These are phyloP conservation scores for Cydia pomonella DNA, from an alignment of 1,140 invertebrate genomes.

Conservation along the genomic window DNA sequence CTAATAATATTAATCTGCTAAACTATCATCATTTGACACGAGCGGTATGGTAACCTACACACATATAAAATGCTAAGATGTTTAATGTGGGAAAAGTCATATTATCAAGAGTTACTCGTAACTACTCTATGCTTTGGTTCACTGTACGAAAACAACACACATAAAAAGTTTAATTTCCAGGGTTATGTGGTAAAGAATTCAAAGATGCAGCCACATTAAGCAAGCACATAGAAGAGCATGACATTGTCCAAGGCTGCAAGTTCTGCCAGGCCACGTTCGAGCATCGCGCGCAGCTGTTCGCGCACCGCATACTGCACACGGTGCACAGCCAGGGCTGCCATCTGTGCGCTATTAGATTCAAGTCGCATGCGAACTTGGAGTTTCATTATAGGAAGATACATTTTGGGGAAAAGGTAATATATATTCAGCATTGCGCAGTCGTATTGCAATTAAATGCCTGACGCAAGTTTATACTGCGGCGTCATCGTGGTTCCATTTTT, in stretches of 20 bases:
- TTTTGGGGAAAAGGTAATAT: slow-evolving; percentile 51
- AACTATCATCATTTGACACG: no score
- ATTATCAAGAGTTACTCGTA: no score
- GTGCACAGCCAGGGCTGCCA: slow-evolving; percentile 48
- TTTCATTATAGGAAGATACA: slow-evolving; percentile 58
- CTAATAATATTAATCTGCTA: no score
- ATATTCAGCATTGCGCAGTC: no score
- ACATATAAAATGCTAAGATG: no score
- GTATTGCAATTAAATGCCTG: no score
- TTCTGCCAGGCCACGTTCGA: slow-evolving; percentile 46
- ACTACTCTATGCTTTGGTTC: no score
- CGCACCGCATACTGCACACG: slow-evolving; percentile 59
- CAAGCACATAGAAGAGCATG: slow-evolving; percentile 49
- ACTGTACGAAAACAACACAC: no score
- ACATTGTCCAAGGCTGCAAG: slow-evolving; percentile 43
- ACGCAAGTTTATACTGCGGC: no score
- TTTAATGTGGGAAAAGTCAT: no score
- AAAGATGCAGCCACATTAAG: slow-evolving; percentile 38
- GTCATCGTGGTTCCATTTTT: no score
- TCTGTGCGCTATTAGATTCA: slow-evolving; percentile 53
- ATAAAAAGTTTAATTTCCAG: slow-evolving; percentile 44
- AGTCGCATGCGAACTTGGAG: slow-evolving; percentile 47
- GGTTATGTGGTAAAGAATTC: slow-evolving; percentile 55
- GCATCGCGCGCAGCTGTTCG: slow-evolving; percentile 50
- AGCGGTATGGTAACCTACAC: no score